Conservation (phyloP, 1,140 invertebrate species). For the Tetramorium simillimum region DNA sequence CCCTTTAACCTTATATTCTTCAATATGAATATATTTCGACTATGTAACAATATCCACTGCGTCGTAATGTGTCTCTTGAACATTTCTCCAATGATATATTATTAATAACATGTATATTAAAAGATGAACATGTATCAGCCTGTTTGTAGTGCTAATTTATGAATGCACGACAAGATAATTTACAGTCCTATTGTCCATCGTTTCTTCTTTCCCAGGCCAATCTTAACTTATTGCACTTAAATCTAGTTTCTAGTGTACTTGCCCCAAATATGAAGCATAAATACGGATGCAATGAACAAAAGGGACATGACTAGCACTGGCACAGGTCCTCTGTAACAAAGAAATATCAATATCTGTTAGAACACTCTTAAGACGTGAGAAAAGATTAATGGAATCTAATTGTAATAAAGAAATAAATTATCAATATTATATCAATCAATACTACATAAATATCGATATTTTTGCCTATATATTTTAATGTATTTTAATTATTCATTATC, state of each 20-base stretch:
- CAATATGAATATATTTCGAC: constrained; percentile 35
- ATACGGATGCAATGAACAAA: constrained; percentile 99
- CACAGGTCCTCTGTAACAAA: constrained; percentile 95
- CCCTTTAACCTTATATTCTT: constrained; percentile 10
- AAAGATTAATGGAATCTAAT: neutral
- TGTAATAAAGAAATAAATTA: neutral
- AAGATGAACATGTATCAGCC: neutral
- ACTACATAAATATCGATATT: no score
- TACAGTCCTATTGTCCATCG: neutral
- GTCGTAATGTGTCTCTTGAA: neutral
- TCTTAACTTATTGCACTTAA: neutral
- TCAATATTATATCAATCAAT: no score
- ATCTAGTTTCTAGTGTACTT: constrained; percentile 98
- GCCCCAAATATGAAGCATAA: constrained; percentile 99
- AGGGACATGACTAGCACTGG: constrained; percentile 99
- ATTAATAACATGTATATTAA: constrained; percentile 21
- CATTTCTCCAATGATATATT: neutral
- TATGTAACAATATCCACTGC: constrained; percentile 2
- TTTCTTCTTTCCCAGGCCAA: neutral
- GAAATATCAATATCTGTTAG: constrained; percentile 40
- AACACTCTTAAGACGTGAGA: neutral
- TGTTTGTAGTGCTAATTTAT: neutral
- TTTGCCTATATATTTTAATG: no score
- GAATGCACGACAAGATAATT: neutral
- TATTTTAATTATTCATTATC: neutral